Conservation (phyloP, 2,113 vertebrate species). For the Chrysemys picta region DNA sequence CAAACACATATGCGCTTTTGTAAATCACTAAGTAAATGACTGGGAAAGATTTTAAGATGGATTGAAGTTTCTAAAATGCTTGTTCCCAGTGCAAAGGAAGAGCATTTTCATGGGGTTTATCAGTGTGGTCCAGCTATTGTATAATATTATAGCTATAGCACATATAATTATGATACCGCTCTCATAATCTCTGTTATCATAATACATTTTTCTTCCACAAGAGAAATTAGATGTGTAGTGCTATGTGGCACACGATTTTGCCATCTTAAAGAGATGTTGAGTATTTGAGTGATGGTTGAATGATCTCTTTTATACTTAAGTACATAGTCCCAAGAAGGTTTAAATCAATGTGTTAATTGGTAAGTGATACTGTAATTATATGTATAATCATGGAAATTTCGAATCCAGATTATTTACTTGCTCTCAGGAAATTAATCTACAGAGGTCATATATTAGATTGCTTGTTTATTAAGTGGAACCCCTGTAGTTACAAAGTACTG, state of each 20-base stretch:
- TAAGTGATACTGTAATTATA: slow-evolving; percentile 83
- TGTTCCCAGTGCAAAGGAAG: neutral
- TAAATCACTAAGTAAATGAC: slow-evolving; percentile 44
- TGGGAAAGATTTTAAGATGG: slow-evolving; percentile 52
- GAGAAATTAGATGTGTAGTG: slow-evolving; percentile 59
- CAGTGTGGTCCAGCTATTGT: slow-evolving; percentile 21
- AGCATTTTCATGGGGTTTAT: slow-evolving; percentile 35
- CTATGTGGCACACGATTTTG: slow-evolving; percentile 25
- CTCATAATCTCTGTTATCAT: slow-evolving; percentile 41
- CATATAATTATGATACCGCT: slow-evolving; percentile 20
- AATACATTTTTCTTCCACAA: slow-evolving; percentile 25
- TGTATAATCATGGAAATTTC: slow-evolving; percentile 83
- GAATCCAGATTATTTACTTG: slow-evolving; percentile 83
- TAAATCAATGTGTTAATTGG: slow-evolving; percentile 84
- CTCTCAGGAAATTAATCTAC: slow-evolving; percentile 83
- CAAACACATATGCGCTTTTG: slow-evolving; percentile 32
- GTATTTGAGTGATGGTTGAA: slow-evolving; percentile 67
- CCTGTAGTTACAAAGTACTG: slow-evolving; percentile 77
- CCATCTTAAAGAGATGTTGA: slow-evolving; percentile 53
- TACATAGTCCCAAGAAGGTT: slow-evolving; percentile 79
- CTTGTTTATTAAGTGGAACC: slow-evolving; percentile 84
- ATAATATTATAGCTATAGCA: slow-evolving; percentile 24
- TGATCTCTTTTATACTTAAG: slow-evolving; percentile 77
- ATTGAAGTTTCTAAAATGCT: neutral
- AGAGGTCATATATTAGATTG: slow-evolving; percentile 82